These are phyloP conservation scores for Eupelmus urozonus DNA, from an alignment of 2,888 invertebrate species.

Conservation along the genomic window DNA sequence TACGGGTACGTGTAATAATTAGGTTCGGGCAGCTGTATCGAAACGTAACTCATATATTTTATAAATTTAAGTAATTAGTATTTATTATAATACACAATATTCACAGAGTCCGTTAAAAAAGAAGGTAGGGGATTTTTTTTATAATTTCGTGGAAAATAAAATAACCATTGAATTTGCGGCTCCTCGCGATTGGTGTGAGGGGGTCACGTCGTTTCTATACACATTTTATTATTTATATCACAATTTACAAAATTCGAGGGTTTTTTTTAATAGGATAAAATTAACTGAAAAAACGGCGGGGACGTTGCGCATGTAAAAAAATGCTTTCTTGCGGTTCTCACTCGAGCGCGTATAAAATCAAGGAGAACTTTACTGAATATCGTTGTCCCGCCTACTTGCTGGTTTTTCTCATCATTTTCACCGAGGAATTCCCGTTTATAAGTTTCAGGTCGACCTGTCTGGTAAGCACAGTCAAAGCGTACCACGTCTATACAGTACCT, in stretches of 20 bases:
- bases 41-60: constrained; percentile 73
- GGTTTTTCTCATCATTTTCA: constrained; percentile 55
- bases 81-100: constrained; percentile 77
- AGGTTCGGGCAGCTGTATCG: constrained; percentile 67
- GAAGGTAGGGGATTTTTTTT: constrained; percentile 61
- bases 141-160: constrained; percentile 68
- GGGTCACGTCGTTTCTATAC: constrained; percentile 71
- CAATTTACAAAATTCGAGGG: constrained; percentile 76
- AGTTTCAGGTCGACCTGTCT: constrained; percentile 55
- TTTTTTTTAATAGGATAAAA: constrained; percentile 62
- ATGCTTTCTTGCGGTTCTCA: constrained; percentile 61
- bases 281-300: constrained; percentile 60
- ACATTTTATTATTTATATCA: constrained; percentile 77
- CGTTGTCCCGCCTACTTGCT: constrained; percentile 59
- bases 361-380: constrained; percentile 59
- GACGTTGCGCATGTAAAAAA: constrained; percentile 59
- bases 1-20: constrained; percentile 51
- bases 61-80: constrained; percentile 76
- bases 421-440: constrained; percentile 54
- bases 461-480: constrained; percentile 59
- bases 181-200: constrained; percentile 64
- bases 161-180: constrained; percentile 71
- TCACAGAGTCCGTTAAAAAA: constrained; percentile 76
- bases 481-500: constrained; percentile 55
- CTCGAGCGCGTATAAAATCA: constrained; percentile 62